Evolutionary conservation across 2,797 vertebrate species (phyloP).

Genomic region (Lacerta bilineata): DNA sequence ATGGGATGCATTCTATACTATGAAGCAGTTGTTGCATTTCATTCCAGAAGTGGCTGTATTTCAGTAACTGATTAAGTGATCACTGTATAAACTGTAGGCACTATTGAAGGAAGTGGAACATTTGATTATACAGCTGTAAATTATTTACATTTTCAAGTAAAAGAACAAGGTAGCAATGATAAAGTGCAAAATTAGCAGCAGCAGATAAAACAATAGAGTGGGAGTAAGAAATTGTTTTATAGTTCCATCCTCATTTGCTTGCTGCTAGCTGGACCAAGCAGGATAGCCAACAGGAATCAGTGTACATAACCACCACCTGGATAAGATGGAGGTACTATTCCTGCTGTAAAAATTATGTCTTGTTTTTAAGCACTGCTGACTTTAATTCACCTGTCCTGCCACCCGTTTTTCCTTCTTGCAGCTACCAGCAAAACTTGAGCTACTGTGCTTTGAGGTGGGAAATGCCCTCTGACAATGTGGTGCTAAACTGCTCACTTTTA

Average conservation of each 20-base stretch:
- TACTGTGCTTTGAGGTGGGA: neutral
- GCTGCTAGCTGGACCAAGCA: neutral
- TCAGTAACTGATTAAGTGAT: slow-evolving; percentile 68
- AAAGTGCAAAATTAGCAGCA: slow-evolving; percentile 33
- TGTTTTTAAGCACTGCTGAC: no score
- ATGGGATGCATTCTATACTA: slow-evolving; percentile 33
- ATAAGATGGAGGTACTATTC: neutral
- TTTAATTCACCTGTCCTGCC: neutral
- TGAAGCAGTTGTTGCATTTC: slow-evolving; percentile 76
- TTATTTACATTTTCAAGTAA: slow-evolving; percentile 48
- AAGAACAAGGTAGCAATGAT: slow-evolving; percentile 38
- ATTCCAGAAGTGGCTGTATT: slow-evolving; percentile 72
- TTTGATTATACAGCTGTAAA: slow-evolving; percentile 35
- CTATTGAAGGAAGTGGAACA: slow-evolving; percentile 57
- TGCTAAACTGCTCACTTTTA: neutral
- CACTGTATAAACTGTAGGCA: slow-evolving; percentile 50
- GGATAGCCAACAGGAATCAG: neutral
- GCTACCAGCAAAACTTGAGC: neutral
- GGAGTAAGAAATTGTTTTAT: neutral
- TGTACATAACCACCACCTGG: neutral
- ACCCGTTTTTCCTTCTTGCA: neutral
- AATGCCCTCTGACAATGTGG: neutral
- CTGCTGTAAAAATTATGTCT: neutral
- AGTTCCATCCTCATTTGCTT: neutral
- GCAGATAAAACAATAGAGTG: neutral